Percentiles rank a stretch among this genome's conserved stretches.
These are phyloP conservation scores for Poeciliopsis paucimaculata DNA, from an alignment of 2,797 vertebrate species.

Conservation along the genomic window DNA sequence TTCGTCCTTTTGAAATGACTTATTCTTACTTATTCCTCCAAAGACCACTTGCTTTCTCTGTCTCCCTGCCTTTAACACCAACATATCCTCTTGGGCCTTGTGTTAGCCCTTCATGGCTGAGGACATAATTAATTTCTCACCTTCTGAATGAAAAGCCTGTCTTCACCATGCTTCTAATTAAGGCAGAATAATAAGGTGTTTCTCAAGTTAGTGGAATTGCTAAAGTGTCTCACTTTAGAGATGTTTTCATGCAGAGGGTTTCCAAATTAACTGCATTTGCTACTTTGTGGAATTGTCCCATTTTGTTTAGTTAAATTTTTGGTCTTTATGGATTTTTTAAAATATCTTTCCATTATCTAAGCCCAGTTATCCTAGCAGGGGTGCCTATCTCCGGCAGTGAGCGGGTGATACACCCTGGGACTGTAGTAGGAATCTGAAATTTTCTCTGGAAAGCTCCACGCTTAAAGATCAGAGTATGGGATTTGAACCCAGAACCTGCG, in stretches of 20 bases:
- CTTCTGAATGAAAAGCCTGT: constrained; percentile 74
- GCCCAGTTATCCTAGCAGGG: too few relatives aligned
- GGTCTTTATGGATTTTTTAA: background rate
- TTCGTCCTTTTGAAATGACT: constrained; percentile 50
- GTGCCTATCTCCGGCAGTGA: too few relatives aligned
- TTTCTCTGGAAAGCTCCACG: too few relatives aligned
- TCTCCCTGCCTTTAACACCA: constrained; percentile 67
- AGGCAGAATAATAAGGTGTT: constrained; percentile 69
- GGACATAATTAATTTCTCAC: constrained; percentile 78
- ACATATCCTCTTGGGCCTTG: constrained; percentile 69
- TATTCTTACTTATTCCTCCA: constrained; percentile 60
- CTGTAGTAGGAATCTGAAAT: too few relatives aligned
- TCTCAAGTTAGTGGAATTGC: constrained; percentile 43
- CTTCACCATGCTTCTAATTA: constrained; percentile 74
- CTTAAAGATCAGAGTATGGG: too few relatives aligned
- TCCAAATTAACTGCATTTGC: constrained; percentile 26
- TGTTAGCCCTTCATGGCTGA: constrained; percentile 70
- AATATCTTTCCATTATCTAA: too few relatives aligned
- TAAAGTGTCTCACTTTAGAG: constrained; percentile 27
- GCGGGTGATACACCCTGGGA: too few relatives aligned
- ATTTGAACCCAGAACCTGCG: too few relatives aligned
- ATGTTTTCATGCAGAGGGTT: constrained; percentile 27
- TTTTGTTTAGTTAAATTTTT: constrained; percentile 18
- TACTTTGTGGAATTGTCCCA: background rate
- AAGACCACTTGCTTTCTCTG: constrained; percentile 41